Conservation (phyloP, 2,797 vertebrate genomes). For the Tamandua tetradactyla region DNA sequence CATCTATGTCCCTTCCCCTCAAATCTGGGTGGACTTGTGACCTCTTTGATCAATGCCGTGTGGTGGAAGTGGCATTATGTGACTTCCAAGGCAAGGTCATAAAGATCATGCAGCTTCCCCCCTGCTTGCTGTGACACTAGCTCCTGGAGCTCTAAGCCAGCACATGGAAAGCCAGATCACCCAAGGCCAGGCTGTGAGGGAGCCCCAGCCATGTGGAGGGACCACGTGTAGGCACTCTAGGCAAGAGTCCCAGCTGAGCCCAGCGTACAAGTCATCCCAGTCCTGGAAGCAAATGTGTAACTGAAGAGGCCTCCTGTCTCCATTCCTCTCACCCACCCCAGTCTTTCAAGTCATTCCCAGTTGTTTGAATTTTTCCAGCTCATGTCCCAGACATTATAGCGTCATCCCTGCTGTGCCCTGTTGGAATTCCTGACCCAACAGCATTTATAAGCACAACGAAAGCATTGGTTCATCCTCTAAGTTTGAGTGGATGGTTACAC, state of each 20-base stretch:
- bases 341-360: not conserved
- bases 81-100: not conserved
- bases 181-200: not conserved
- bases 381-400: not conserved
- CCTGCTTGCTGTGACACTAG: not conserved
- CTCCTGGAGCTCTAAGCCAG: not conserved
- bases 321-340: too few relatives aligned
- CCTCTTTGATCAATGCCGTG: too few relatives aligned
- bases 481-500: not conserved
- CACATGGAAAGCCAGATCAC: not conserved
- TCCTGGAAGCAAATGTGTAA: not conserved
- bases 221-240: not conserved
- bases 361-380: not conserved
- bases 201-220: not conserved
- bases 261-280: not conserved
- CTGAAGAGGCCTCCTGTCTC: not conserved
- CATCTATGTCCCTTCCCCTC: too few relatives aligned
- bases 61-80: too few relatives aligned
- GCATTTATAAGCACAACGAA: not conserved
- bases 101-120: not conserved
- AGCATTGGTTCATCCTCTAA: not conserved
- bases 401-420: not conserved
- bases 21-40: too few relatives aligned
- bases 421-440: slow-evolving; percentile 2
- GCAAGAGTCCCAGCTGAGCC: not conserved